Percentiles rank a stretch among this genome's conserved stretches.
Evolutionary conservation across 2,797 vertebrate species (phyloP).

Genomic region (Selene dorsalis): DNA sequence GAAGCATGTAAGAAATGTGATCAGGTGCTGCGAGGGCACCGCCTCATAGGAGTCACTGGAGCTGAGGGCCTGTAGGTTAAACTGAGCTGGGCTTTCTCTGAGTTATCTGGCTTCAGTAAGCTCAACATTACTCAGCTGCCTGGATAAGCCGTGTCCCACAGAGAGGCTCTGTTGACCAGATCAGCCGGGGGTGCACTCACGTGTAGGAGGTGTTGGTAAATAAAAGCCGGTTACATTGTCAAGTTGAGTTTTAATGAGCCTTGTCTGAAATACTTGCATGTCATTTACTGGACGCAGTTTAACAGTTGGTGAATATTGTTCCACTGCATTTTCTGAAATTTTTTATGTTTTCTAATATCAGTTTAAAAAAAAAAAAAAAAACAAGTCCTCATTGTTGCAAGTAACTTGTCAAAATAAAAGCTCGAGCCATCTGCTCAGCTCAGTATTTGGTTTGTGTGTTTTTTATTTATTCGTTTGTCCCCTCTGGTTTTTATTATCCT

Average conservation of each 20-base stretch:
- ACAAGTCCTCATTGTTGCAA: neutral
- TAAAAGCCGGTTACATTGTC: neutral
- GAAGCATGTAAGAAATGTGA: slow-evolving; percentile 76
- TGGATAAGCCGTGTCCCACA: neutral
- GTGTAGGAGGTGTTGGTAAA: no score
- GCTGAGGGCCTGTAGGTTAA: neutral
- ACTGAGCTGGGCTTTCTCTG: neutral
- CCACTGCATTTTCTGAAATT: neutral
- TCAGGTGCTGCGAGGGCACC: slow-evolving; percentile 54
- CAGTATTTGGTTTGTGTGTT: neutral
- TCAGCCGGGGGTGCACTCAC: neutral
- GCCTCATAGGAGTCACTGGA: slow-evolving; percentile 6
- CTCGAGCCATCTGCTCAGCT: neutral
- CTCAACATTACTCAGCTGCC: no score
- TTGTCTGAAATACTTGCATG: neutral
- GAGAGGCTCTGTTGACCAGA: no score
- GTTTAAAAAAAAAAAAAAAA: neutral
- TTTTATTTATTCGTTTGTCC: neutral
- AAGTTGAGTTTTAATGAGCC: neutral
- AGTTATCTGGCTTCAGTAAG: slow-evolving; percentile 4
- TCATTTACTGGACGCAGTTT: neutral
- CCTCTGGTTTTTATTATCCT: slow-evolving; percentile 10
- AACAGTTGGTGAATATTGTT: neutral
- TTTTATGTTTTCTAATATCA: neutral
- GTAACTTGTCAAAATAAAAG: neutral